These are phyloP conservation scores for Beris chalybata DNA, from an alignment of 2,888 invertebrate genomes.

Conservation along the genomic window DNA sequence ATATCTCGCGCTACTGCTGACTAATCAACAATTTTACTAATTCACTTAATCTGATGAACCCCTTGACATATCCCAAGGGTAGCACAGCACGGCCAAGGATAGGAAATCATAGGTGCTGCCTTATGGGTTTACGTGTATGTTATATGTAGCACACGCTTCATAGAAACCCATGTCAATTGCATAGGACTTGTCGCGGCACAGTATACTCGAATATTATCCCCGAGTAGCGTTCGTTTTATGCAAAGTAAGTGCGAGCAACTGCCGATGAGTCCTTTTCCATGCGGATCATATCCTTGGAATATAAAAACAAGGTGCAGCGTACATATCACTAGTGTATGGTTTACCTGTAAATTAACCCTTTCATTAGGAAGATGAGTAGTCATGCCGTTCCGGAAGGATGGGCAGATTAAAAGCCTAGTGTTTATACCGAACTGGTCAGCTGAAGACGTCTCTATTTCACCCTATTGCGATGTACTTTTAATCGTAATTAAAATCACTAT, in stretches of 20 bases:
- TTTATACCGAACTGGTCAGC: conserved; percentile 22
- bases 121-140: too few relatives aligned
- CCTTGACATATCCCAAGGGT: too few relatives aligned
- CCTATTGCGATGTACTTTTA: conserved; percentile 23
- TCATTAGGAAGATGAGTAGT: conserved; percentile 31
- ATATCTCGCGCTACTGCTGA: neutral
- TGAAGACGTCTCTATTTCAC: conserved; percentile 26
- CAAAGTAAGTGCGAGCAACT: neutral
- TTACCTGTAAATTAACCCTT: conserved; percentile 32
- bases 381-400: conserved; percentile 23
- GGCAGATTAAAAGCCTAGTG: conserved; percentile 1
- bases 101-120: too few relatives aligned
- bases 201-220: conserved; percentile 2
- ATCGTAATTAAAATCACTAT: conserved; percentile 32
- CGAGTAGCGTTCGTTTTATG: conserved; percentile 6
- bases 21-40: conserved; percentile 23
- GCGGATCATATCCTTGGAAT: neutral
- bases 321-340: conserved; percentile 2
- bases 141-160: neutral
- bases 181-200: conserved; percentile 4
- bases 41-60: conserved; percentile 26
- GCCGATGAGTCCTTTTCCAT: neutral
- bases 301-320: conserved; percentile 20
- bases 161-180: neutral
- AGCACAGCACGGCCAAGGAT: too few relatives aligned